Percentiles rank a stretch among this genome's conserved stretches.
These are phyloP conservation scores for Haliclona indistincta DNA, from an alignment of 37 sponge, comb jelly and placozoan genomes.

Conservation along the genomic window DNA sequence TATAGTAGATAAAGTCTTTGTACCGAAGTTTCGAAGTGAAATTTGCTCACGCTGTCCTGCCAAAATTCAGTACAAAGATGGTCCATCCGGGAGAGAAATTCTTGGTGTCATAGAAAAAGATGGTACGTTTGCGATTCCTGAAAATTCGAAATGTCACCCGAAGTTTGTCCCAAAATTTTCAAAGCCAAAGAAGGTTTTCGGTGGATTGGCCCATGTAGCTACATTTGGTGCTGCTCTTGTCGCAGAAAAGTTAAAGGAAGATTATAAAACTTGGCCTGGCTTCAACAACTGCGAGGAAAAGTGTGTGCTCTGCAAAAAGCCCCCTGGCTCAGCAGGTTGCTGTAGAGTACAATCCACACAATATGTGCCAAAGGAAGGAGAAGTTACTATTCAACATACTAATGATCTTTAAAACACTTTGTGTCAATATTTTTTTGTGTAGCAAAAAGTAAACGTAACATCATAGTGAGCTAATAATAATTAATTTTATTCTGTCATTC, in stretches of 20 bases:
- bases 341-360: too few species aligned
- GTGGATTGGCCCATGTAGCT: background rate
- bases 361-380: too few species aligned
- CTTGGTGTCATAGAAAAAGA: background rate
- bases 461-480: too few species aligned
- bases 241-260: too few species aligned
- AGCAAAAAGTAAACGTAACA: too few species aligned
- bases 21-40: constrained; percentile 9
- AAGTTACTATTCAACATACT: too few species aligned
- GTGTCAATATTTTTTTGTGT: too few species aligned
- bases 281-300: background rate
- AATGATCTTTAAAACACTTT: too few species aligned
- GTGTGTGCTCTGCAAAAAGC: background rate
- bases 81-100: background rate
- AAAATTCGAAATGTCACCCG: background rate
- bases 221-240: too few species aligned
- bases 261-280: background rate
- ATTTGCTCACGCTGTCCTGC: constrained; percentile 4
- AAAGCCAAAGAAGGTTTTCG: background rate
- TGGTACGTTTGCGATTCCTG: background rate
- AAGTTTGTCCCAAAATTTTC: background rate
- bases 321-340: too few species aligned
- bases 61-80: background rate
- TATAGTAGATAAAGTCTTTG: background rate
- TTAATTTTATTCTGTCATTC: too few species aligned